Evolutionary conservation across 2,797 vertebrate genomes (phyloP), one percentile per base, ranked within the genome.

Genomic region (Myiotriccus ornatus): DNA sequence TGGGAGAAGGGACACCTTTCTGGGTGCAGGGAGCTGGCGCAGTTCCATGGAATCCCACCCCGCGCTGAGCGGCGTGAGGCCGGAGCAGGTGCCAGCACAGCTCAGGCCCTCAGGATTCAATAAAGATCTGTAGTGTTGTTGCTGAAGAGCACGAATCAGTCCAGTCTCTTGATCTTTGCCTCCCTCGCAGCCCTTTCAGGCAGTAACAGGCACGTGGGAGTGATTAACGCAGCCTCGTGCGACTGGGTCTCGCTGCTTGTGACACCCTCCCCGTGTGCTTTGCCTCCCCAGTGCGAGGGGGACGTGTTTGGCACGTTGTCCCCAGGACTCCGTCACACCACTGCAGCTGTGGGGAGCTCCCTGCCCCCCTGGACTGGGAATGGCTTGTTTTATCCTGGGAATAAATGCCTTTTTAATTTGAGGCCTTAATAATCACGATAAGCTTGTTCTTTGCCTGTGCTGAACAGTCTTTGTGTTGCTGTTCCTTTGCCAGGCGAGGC

Each of bases 201-300:
- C 87, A 93, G 91, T 86, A 87, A 82, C 25, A 60, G 84, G 91
- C 96, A 97, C 92, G 68, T 93, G 93, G 15, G 84, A 96, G 82
- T 43, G 88, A 97, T 97, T 97, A 96, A 78, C 7, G 1, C 57
- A 84, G 70, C 89, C 85, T 64, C 57, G 20, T 68, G 87, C 1
- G 43, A 50, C 83, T 9, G 84, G 53, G 93, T 27, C 74, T 77
- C 34, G 84, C 39, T 81, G 89, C 71, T 90, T 90, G 90, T 87
- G 80, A 94, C 52, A 65, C 43, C 85, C 94, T 53, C 84, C 64
- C 23, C 88, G 7, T 27, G 71, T 50, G 82, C 93, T 95, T 92
- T 73, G 32, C 95, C 96, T 95, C 86, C 74, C 47, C 34, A 65
- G 69, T 16, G 39, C 41, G 69, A 83, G 93, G 70, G 47, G 92